Conservation (phyloP, 1,140 invertebrate genomes). For the Telenomus remus region DNA sequence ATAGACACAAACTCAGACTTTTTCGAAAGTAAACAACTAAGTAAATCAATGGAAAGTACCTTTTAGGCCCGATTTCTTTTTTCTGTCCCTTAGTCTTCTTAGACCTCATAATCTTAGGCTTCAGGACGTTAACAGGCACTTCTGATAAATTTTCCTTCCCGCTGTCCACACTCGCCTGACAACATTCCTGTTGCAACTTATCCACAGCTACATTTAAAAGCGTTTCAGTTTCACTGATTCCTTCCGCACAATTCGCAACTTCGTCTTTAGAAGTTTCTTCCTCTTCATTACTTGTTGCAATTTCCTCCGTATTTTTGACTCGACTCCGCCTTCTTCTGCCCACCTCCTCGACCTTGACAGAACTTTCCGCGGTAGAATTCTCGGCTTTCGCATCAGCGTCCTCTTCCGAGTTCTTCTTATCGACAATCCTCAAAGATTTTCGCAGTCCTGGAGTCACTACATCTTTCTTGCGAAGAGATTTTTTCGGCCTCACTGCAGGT, state of each 20-base stretch:
- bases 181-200: conserved; percentile 68
- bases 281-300: conserved; percentile 3
- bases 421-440: conserved; percentile 60
- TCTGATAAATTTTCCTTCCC: conserved; percentile 73
- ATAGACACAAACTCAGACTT: no score
- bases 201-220: conserved; percentile 62
- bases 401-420: conserved; percentile 53
- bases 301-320: conserved; percentile 17
- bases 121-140: conserved; percentile 61
- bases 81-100: conserved; percentile 66
- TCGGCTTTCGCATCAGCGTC: conserved; percentile 4
- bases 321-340: conserved; percentile 6
- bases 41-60: conserved; percentile 27
- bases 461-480: conserved; percentile 9
- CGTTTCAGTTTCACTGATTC: conserved; percentile 6
- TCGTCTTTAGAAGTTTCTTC: neutral
- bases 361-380: no score
- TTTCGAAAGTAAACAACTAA: no score
- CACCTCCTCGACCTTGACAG: neutral
- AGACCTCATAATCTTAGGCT: conserved; percentile 65
- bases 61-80: conserved; percentile 62
- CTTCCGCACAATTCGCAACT: neutral
- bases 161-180: conserved; percentile 72
- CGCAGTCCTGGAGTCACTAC: conserved; percentile 17
- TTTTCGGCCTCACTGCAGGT: neutral